phyloP scores from a whole-genome alignment of 92 coral and sea anemone species.

The Zoanthus sansibaricus region DNA sequence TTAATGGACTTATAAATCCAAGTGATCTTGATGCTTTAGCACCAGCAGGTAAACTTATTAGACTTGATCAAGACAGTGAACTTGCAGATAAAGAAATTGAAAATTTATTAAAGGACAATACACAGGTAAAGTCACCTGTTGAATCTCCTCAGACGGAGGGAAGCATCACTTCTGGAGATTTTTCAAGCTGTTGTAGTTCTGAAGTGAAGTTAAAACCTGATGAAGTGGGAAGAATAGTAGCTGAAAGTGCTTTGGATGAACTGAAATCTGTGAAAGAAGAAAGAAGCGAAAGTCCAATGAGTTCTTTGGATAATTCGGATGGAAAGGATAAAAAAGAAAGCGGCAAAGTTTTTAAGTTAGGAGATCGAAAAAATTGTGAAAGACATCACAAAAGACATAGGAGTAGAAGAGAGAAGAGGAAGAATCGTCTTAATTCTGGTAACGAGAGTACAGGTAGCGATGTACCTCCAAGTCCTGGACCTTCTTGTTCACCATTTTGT shows the following conservation, averaged over 20 bases:
- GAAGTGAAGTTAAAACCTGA: conserved; percentile 20
- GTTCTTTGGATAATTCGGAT: conserved; percentile 62
- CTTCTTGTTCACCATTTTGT: conserved; percentile 63
- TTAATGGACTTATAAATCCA: conserved; percentile 40
- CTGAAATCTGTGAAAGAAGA: conserved; percentile 45
- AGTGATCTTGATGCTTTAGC: conserved; percentile 53
- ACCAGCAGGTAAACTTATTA: conserved; percentile 75
- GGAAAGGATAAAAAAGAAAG: conserved; percentile 49
- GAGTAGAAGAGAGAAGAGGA: conserved; percentile 75
- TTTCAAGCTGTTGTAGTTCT: conserved; percentile 18
- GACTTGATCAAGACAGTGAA: conserved; percentile 76
- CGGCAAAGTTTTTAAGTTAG: conserved; percentile 53
- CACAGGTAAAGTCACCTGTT: conserved; percentile 60
- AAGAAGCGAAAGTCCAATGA: conserved; percentile 48
- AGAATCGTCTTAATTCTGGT: conserved; percentile 84
- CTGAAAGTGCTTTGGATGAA: conserved; percentile 37
- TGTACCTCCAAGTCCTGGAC: conserved; percentile 80
- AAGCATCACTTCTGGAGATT: conserved; percentile 70
- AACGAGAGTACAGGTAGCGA: conserved; percentile 91
- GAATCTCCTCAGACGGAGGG: conserved; percentile 77
- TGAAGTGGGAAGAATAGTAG: neutral
- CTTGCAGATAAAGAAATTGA: conserved; percentile 67
- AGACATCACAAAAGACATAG: conserved; percentile 75
- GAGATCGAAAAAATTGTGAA: conserved; percentile 79
- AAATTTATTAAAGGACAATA: conserved; percentile 45